phyloP scores from a whole-genome alignment of 1,140 invertebrate species.

The Drosophila mayri region DNA sequence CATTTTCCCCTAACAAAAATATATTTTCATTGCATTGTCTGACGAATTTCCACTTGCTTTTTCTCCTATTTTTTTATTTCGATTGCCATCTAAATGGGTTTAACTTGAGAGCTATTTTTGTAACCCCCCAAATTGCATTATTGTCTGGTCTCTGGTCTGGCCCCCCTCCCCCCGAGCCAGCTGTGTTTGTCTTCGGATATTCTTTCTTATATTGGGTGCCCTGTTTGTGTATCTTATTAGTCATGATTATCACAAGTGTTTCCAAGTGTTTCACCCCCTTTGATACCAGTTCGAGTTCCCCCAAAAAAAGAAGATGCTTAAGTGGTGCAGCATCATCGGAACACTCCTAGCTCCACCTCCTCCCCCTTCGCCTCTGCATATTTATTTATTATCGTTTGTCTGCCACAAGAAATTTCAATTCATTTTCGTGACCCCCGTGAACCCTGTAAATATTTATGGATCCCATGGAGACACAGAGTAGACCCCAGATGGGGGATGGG shows the following conservation, averaged over 20 bases:
- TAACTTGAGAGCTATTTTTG: conserved; percentile 29
- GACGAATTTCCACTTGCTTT: conserved; percentile 4
- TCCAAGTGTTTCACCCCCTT: conserved; percentile 55
- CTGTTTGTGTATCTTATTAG: conserved; percentile 77
- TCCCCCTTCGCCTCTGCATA: conserved; percentile 23
- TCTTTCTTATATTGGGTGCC: conserved; percentile 26
- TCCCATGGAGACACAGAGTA: conserved; percentile 43
- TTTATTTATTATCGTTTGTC: conserved; percentile 81
- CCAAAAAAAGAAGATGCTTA: conserved; percentile 3
- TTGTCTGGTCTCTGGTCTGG: conserved; percentile 15
- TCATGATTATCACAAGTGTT: conserved; percentile 83
- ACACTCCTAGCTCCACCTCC: neutral
- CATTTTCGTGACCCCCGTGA: conserved; percentile 34
- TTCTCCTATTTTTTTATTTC: neutral
- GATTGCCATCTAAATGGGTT: conserved; percentile 12
- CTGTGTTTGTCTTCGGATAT: conserved; percentile 54
- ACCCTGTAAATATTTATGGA: conserved; percentile 72
- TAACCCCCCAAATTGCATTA: conserved; percentile 41
- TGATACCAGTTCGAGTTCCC: neutral
- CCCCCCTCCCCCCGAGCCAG: conserved; percentile 14
- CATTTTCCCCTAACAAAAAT: neutral
- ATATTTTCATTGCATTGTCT: neutral
- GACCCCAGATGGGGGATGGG: conserved; percentile 14
- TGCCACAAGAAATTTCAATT: conserved; percentile 50
- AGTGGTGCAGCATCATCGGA: conserved; percentile 35